Evolutionary conservation across 2,797 vertebrate species (phyloP), one percentile per base, ranked within the genome.

Genomic region (Acanthopagrus latus): DNA sequence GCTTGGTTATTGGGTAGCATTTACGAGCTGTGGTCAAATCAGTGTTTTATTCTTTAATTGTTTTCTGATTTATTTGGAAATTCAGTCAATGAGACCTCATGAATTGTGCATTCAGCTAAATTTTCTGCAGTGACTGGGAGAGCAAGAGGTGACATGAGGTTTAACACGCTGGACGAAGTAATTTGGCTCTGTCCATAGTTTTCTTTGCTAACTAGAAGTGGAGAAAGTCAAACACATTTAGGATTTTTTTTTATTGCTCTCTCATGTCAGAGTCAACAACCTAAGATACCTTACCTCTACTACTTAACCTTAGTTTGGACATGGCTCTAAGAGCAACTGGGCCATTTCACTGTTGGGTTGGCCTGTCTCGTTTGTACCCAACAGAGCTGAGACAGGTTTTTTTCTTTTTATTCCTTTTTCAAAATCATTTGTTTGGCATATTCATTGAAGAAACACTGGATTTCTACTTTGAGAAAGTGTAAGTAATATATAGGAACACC

Each of bases 61-160:
- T 56, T 38, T 29, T 38, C 11, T 58, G 10, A 58, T 6, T 6
- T 29, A 56, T 29, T 60, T 18, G 33, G 57, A 59, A 43, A 14
- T 43, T 59, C 20, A 21, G 20, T 43, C 57, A 59, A 21, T 14
- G 57, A 43, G 5, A 43, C 57, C 57, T 14, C 57, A 21, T 23
- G 21, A 23, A 43, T 43, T 41, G 9, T 20, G 7, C 21, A 14
- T 54, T 25, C 6, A 54, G 52, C 23, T 54, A 16, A 16, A 54
- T 54, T 54, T 16, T 7, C 27, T 33, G 11, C 9, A 33, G 9
- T 56, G 27, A 11, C 38, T 38, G 38, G 38, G 38, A 38, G 38
- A 38, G 56, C 12, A 12, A 57, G 58, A 60, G 38, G 38, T 60
- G 58, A 60, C 29, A 58, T 38, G 57, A 59, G 13, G 16, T 56